phyloP scores from a whole-genome alignment of 2,797 vertebrate species.

The Labroides dimidiatus region DNA sequence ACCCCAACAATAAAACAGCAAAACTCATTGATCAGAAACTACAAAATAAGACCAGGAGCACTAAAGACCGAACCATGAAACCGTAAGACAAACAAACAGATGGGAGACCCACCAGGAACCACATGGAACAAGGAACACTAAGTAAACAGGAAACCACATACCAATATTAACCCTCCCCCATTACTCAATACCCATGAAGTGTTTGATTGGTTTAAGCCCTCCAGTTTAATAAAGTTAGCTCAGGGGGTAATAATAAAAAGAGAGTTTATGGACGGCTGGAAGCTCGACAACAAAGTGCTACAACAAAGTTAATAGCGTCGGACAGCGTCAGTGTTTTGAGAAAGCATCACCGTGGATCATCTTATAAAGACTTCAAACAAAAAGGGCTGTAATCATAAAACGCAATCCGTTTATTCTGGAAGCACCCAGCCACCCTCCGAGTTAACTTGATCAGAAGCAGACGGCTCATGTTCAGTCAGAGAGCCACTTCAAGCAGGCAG shows the following conservation, averaged over 20 bases:
- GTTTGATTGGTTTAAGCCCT: neutral
- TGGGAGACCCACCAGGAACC: too few relatives aligned
- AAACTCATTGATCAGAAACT: too few relatives aligned
- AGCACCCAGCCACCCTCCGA: constrained; percentile 2
- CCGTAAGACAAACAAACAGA: too few relatives aligned
- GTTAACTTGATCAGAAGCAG: constrained; percentile 52
- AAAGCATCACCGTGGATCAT: neutral
- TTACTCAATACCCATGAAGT: neutral
- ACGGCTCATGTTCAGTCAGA: neutral
- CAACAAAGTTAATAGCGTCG: neutral
- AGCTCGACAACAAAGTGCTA: neutral
- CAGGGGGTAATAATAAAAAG: neutral
- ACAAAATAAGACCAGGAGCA: too few relatives aligned
- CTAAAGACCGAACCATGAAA: too few relatives aligned
- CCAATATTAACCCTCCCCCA: too few relatives aligned
- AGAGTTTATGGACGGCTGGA: neutral
- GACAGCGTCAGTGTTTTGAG: neutral
- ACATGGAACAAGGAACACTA: too few relatives aligned
- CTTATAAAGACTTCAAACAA: constrained; percentile 16
- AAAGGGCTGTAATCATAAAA: constrained; percentile 2
- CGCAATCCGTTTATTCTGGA: constrained; percentile 15
- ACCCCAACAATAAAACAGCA: too few relatives aligned
- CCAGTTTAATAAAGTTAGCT: neutral
- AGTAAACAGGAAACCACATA: too few relatives aligned
- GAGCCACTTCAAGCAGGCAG: constrained; percentile 38